Evolutionary conservation across 2,888 invertebrate species (phyloP).

Genomic region (Seladonia tumulorum): DNA sequence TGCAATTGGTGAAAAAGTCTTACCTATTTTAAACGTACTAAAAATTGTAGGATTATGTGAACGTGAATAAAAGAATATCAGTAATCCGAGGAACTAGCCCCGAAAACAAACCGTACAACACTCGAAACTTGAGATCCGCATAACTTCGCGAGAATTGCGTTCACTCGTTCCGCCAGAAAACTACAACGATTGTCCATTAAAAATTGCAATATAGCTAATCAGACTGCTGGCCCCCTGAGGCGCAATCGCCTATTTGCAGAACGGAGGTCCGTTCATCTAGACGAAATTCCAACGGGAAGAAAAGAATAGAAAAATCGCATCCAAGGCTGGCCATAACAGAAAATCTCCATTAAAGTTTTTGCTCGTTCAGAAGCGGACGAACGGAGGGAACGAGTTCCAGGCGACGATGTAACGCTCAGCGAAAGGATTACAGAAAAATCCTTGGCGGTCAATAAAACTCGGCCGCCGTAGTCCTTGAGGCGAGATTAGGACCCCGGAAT

Average conservation of each 20-base stretch:
- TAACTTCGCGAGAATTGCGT: neutral
- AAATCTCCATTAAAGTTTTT: constrained; percentile 21
- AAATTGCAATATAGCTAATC: neutral
- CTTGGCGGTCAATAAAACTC: neutral
- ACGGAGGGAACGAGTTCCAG: neutral
- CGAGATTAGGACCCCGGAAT: constrained; percentile 37
- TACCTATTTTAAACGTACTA: too few species aligned
- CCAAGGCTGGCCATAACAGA: constrained; percentile 1
- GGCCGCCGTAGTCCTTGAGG: constrained; percentile 33
- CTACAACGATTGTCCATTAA: neutral
- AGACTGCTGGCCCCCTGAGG: neutral
- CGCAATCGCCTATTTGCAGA: neutral
- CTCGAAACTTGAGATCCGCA: neutral
- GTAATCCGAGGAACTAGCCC: too few species aligned
- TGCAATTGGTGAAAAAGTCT: too few species aligned
- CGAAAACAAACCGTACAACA: too few species aligned
- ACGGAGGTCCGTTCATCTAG: neutral
- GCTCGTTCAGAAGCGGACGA: constrained; percentile 1
- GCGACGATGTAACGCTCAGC: neutral
- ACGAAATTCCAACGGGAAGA: neutral
- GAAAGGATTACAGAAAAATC: constrained; percentile 45
- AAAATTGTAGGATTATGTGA: too few species aligned
- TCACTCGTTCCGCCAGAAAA: neutral
- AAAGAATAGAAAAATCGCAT: neutral
- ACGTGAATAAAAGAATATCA: too few species aligned